Evolutionary conservation across 2,113 vertebrate species (phyloP), one percentile per base, ranked within the genome.

Genomic region (Myodes glareolus): DNA sequence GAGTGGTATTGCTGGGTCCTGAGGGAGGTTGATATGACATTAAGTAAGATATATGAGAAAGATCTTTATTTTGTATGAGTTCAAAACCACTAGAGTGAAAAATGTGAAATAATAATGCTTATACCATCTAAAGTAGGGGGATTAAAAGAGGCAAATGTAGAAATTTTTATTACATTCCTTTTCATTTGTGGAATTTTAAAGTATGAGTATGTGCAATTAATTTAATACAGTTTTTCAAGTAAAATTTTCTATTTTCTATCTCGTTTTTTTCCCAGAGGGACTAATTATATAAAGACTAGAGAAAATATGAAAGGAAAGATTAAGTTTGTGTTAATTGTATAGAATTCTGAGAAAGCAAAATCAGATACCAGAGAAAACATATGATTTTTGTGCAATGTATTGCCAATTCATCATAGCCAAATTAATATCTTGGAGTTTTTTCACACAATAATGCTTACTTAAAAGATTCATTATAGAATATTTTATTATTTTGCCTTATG

Each of bases 231-330:
- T 17, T 52, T 92, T n/a, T 45, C 39, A 70, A 93, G 39, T 63
- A 78, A 78, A n/a, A n/a, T n/a, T n/a, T n/a, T n/a, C n/a, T 87
- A 39, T 73, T 73, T 73, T 1, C 7, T 91, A 3, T 73, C 19
- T 76, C 55, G 21, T 0, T 84, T 76, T 92, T 29, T 19, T 27
- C 21, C 25, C n/a, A n/a, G n/a, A 33, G 1, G 16, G 19, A n/a
- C 1, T 27, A 67, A 33, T 31, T 14, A 67, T 7, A 65, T 33
- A 31, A 42, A 3, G 68, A 68, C 16, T 63, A 52, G 10, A 36
- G 13, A 81, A 93, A 91, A 82, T 39, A 47, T 87, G 14, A 88
- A 91, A 91, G 9, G 87, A 94, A 91, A 76, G n/a, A 39, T 86
- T 78, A 82, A 68, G 75, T 6, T 11, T 61, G 33, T 67, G 50